Base-by-base conservation (phyloP, 1,140 invertebrate species). In the Drosophila kurseongensis region DNA sequence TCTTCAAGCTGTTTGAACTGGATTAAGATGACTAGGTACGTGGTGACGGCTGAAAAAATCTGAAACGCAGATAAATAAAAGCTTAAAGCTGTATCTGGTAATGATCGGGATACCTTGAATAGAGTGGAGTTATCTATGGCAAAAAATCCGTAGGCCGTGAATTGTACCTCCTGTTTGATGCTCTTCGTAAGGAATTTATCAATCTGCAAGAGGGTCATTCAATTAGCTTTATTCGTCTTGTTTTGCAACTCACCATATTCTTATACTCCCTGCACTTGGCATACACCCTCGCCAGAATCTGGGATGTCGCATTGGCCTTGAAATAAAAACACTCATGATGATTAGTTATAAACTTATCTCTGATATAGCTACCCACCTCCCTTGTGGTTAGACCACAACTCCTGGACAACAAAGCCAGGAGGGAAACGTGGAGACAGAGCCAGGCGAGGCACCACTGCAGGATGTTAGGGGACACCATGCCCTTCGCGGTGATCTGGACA, bases 21-120 rank as follows among this genome's bases (percentile, higher is more conserved):
- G 52, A 92, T 92, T 29, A 92, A 71, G 35, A 92, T 92, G 4
- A 92, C 91, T 68, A 92, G 54, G 55, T 92, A 92, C 0, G 91
- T 92, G 47, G 91, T 92, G 0, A 92, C 91, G 12, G 91, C 91
- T 7, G 91, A 92, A 55, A 92, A 91, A n/a, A 92, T 92, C 91
- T 92, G 2, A 10, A 66, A 38, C 92, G 4, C 9, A 61, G 29
- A n/a, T 14, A 9, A 8, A 14, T 3, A 13, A 32, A 23, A 23
- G 23, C 23, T 4, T 23, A 23, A 23, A 23, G 23, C 23, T 4
- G 4, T 23, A 23, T 4, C 23, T 23, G 23, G 23, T 23, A 23
- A 23, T 23, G 23, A 23, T 23, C 3, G 23, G 23, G 3, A 16
- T 56, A 92, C 91, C 78, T 92, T 92, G 45, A 92, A 92, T 2